Evolutionary conservation across 1,140 invertebrate genomes (phyloP).

Genomic region (Platorchestia sp.): DNA sequence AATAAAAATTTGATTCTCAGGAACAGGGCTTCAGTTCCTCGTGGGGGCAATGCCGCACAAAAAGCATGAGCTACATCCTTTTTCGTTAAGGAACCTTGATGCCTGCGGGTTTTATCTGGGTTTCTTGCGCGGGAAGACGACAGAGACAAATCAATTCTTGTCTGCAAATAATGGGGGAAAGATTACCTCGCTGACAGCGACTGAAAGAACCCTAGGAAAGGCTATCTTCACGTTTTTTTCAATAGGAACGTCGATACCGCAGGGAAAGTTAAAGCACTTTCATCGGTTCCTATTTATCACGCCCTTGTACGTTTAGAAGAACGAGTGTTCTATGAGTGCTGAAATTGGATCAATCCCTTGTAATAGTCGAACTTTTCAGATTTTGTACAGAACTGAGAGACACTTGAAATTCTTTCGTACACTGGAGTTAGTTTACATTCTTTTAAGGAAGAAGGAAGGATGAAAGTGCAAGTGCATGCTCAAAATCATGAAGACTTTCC

Average conservation of each 20-base stretch:
- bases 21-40: background rate
- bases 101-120: background rate
- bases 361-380: background rate
- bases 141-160: conserved; percentile 6
- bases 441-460: background rate
- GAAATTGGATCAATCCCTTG: background rate
- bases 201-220: background rate
- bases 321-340: background rate
- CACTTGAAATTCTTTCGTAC: background rate
- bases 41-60: background rate
- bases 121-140: conserved; percentile 29
- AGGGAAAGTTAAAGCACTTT: background rate
- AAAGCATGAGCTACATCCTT: background rate
- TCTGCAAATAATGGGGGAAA: conserved; percentile 17
- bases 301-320: background rate
- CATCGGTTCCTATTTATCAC: conserved; percentile 19
- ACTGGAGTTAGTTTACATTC: background rate
- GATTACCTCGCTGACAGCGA: conserved; percentile 32
- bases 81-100: conserved; percentile 5
- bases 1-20: background rate
- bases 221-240: background rate
- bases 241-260: conserved; percentile 10
- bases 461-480: background rate
- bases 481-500: background rate
- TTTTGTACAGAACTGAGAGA: background rate